Conservation (phyloP, 2,888 invertebrate species). For the Aricia artaxerxes region DNA sequence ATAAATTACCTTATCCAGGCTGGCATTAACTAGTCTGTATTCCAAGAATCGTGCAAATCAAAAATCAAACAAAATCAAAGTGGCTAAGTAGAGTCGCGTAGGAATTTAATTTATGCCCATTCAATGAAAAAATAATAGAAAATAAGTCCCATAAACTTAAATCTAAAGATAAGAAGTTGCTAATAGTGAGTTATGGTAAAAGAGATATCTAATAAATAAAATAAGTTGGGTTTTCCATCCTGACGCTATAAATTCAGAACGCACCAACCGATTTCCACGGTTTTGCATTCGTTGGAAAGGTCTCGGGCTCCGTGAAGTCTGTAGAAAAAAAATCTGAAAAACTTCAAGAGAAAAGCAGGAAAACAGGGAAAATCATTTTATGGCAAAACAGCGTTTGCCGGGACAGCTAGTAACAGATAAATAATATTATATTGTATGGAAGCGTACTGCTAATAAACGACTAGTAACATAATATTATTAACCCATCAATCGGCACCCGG, state of each 20-base stretch:
- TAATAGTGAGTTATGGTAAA: not conserved
- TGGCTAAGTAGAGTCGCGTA: not conserved
- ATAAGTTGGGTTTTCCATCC: no score
- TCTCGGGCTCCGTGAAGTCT: no score
- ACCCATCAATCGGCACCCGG: no score
- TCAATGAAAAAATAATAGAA: not conserved
- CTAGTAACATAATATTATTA: not conserved
- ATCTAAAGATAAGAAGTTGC: not conserved
- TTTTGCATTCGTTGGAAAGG: no score
- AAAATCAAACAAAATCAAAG: not conserved
- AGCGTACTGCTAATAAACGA: not conserved
- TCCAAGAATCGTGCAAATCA: not conserved
- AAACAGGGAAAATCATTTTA: no score
- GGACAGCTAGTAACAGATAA: no score
- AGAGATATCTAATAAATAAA: not conserved
- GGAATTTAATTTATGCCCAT: slow-evolving; percentile 24
- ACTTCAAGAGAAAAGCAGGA: no score
- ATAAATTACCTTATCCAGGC: not conserved
- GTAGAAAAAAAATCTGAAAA: no score
- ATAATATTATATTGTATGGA: no score
- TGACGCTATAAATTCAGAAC: no score
- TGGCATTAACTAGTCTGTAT: not conserved
- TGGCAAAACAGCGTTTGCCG: no score
- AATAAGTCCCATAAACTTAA: slow-evolving; percentile 13
- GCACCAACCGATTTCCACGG: no score